Percentiles rank a stretch among this genome's conserved stretches.
Conservation (phyloP, 2,113 vertebrate genomes). For the Notothenia coriiceps region DNA sequence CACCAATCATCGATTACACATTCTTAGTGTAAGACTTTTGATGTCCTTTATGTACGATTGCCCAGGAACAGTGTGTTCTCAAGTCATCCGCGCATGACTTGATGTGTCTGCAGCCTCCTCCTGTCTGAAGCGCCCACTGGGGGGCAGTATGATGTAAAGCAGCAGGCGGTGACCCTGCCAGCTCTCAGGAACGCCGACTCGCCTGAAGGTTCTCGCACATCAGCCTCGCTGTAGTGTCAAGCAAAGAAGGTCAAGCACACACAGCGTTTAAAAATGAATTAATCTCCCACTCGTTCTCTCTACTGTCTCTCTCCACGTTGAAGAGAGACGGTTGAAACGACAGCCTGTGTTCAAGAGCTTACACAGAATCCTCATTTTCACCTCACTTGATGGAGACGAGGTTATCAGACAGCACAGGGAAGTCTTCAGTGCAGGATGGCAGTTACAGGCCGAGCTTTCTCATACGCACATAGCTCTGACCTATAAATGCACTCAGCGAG, state of each 20-base stretch:
- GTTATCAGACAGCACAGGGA: slow-evolving; percentile 30
- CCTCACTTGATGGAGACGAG: slow-evolving; percentile 51
- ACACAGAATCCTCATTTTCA: slow-evolving; percentile 64
- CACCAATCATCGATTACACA: slow-evolving; percentile 23
- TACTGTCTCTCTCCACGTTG: slow-evolving; percentile 23
- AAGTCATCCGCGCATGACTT: slow-evolving; percentile 18
- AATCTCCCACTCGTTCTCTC: slow-evolving; percentile 61
- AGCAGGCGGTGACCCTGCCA: slow-evolving; percentile 23
- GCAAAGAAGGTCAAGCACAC: slow-evolving; percentile 79
- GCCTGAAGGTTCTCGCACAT: slow-evolving; percentile 62
- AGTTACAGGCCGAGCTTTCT: slow-evolving; percentile 10
- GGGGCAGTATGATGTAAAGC: slow-evolving; percentile 78
- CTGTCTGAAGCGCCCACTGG: slow-evolving; percentile 60
- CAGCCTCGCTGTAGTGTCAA: slow-evolving; percentile 71
- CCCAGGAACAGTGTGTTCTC: slow-evolving; percentile 45
- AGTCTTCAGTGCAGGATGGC: slow-evolving; percentile 15
- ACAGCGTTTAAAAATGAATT: slow-evolving; percentile 77
- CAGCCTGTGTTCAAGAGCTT: slow-evolving; percentile 42
- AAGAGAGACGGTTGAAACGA: slow-evolving; percentile 18
- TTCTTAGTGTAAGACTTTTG: background rate
- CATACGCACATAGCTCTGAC: slow-evolving; percentile 12
- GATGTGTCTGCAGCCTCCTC: slow-evolving; percentile 40
- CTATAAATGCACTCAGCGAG: slow-evolving; percentile 29
- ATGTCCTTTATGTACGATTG: background rate
- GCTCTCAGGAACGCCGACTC: slow-evolving; percentile 33